Conservation (phyloP, 2,888 invertebrate species). For the Apotomis betuletana region DNA sequence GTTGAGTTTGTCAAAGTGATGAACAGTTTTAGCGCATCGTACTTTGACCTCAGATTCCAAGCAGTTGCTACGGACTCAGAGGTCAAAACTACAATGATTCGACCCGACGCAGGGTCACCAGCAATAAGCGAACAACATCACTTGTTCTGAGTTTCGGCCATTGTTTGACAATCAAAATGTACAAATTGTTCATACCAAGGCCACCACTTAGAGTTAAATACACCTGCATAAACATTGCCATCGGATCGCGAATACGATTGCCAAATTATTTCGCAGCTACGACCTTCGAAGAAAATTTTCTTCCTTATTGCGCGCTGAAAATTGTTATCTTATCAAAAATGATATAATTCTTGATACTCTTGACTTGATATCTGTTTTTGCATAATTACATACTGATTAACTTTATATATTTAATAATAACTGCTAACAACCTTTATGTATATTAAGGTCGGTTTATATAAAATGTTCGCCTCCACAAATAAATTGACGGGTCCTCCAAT, state of each 20-base stretch:
- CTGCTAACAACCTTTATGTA: too few relatives aligned
- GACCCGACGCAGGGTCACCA: background rate
- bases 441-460: too few relatives aligned
- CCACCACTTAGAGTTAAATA: conserved; percentile 31
- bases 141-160: conserved; percentile 5
- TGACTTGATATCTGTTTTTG: background rate
- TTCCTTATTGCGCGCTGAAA: conserved; percentile 19
- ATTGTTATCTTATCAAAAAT: conserved; percentile 35
- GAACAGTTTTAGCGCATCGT: too few relatives aligned
- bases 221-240: conserved; percentile 42
- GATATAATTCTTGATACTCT: conserved; percentile 16
- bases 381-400: too few relatives aligned
- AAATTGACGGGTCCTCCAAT: too few relatives aligned
- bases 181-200: conserved; percentile 39
- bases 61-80: background rate
- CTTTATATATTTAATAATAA: too few relatives aligned
- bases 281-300: conserved; percentile 30
- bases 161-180: conserved; percentile 42
- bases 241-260: conserved; percentile 27
- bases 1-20: too few relatives aligned
- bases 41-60: background rate
- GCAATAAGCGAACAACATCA: background rate
- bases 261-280: conserved; percentile 33
- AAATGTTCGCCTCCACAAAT: too few relatives aligned
- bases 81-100: background rate